Base-by-base conservation (phyloP, 2,888 invertebrate species). In the Catocala sponsa region DNA sequence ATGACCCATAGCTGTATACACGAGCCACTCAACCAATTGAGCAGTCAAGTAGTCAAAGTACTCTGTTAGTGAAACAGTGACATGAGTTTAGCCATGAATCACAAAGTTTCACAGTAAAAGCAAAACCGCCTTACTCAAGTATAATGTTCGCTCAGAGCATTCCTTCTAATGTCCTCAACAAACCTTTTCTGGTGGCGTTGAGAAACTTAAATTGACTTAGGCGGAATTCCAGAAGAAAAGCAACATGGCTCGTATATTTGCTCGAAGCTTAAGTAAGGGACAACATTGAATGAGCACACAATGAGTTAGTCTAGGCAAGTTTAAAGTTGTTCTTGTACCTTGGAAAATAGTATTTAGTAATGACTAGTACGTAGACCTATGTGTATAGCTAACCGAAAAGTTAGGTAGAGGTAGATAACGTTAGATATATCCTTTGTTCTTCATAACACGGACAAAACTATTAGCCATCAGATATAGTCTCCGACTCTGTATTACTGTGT, bases 171-270 rank as follows among this genome's bases (percentile, higher is more conserved):
- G 60, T 55, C 49, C 50, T 53, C 11, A 15, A 7, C 13, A 15
- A 56, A 69, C 58, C 74, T 69, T 73, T 69, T 59, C 65, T 69
- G 33, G 57, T 62, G 55, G 47, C 25, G 13, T 15, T 49, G 48
- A 11, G 59, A 69, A 71, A 73, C 74, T 73, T 73, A 73, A 71
- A 73, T 71, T 71, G 70, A 71, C 74, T 69, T 71, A 71, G 51
- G 48, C 12, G 49, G 25, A 42, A 63, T 68, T 68, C 63, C 55
- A 58, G 42, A 68, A 71, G 70, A 69, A 71, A 68, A 60, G 51
- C 58, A 44, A 6, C 5, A n/a, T n/a, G 5, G 44, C 25, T 25
- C 47, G 47, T 47, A 25, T 47, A 25, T 47, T 47, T 10, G 48
- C 48, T 66, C 47, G 51, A 42, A 53, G 50, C 35, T 59, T 15